Percentiles rank a stretch among this genome's conserved stretches.
These are phyloP conservation scores for Conger conger DNA, from an alignment of 2,113 vertebrate genomes.

Conservation along the genomic window DNA sequence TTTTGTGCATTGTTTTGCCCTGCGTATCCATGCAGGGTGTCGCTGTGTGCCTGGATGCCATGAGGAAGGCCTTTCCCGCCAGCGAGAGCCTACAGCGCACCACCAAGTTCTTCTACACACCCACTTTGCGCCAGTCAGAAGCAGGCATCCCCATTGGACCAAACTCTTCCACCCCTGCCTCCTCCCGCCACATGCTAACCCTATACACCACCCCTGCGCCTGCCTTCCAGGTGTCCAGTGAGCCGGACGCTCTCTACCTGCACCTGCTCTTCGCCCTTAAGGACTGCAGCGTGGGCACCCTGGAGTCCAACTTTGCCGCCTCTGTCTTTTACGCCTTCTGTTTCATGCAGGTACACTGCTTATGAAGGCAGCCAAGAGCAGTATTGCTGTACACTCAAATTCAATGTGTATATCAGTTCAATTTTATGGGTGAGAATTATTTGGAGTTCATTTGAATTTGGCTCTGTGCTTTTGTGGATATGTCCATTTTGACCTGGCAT, in stretches of 20 bases:
- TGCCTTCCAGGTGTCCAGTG: constrained; percentile 60
- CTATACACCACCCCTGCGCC: constrained; percentile 67
- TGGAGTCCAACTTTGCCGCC: constrained; percentile 77
- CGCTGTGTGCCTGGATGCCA: constrained; percentile 72
- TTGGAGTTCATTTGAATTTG: too few relatives aligned
- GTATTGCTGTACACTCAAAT: not conserved
- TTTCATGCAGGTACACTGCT: constrained; percentile 61
- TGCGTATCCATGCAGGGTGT: constrained; percentile 67
- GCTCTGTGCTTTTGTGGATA: too few relatives aligned
- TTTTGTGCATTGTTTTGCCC: too few relatives aligned
- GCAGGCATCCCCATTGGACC: constrained; percentile 67
- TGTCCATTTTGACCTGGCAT: not conserved
- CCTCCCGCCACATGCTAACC: constrained; percentile 63
- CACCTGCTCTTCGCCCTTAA: constrained; percentile 82
- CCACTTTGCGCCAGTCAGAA: constrained; percentile 50
- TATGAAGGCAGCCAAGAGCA: not conserved
- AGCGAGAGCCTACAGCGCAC: constrained; percentile 61
- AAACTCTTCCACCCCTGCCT: constrained; percentile 60
- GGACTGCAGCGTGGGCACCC: constrained; percentile 60
- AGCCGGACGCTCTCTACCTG: constrained; percentile 68
- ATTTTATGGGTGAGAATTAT: too few relatives aligned
- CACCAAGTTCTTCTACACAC: constrained; percentile 69
- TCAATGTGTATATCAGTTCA: not conserved
- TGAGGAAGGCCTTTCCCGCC: constrained; percentile 65
- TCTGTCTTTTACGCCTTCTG: constrained; percentile 77